These are phyloP conservation scores for Macrocentrus cingulum DNA, from an alignment of 1,140 invertebrate genomes.

Conservation along the genomic window DNA sequence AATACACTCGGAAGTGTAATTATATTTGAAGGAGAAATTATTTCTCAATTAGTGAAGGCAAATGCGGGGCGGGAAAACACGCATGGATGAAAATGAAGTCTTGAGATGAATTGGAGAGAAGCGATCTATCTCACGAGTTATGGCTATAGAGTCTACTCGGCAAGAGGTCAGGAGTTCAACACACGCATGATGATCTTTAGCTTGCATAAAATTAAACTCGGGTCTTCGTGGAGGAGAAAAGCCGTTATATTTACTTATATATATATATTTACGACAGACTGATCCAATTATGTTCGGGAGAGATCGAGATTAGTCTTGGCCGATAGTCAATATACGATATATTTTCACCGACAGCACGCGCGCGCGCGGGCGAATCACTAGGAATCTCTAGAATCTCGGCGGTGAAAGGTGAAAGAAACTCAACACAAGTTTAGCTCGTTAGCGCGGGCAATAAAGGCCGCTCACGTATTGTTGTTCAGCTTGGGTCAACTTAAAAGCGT, in stretches of 20 bases:
- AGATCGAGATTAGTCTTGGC: constrained; percentile 15
- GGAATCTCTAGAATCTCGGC: constrained; percentile 4
- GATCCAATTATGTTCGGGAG: background rate
- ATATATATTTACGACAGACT: background rate
- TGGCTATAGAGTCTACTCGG: too few species aligned
- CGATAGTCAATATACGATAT: background rate
- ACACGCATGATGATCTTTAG: too few species aligned
- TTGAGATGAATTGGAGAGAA: too few species aligned
- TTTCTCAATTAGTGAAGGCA: constrained; percentile 43
- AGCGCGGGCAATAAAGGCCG: constrained; percentile 33
- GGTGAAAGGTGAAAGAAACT: constrained; percentile 28
- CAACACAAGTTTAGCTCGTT: constrained; percentile 36
- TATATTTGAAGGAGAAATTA: constrained; percentile 35
- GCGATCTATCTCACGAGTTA: too few species aligned
- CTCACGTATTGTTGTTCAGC: constrained; percentile 40
- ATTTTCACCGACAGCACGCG: constrained; percentile 11
- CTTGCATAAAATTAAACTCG: too few species aligned
- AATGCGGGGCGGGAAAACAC: background rate
- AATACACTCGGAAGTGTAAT: constrained; percentile 11
- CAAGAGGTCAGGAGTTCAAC: too few species aligned
- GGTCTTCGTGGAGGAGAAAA: too few species aligned
- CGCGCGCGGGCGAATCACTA: background rate
- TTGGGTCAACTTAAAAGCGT: constrained; percentile 28
- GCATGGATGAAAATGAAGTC: too few species aligned
- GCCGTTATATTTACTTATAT: background rate